phyloP scores from a whole-genome alignment of 1,140 invertebrate species.

The Nasonia vitripennis region DNA sequence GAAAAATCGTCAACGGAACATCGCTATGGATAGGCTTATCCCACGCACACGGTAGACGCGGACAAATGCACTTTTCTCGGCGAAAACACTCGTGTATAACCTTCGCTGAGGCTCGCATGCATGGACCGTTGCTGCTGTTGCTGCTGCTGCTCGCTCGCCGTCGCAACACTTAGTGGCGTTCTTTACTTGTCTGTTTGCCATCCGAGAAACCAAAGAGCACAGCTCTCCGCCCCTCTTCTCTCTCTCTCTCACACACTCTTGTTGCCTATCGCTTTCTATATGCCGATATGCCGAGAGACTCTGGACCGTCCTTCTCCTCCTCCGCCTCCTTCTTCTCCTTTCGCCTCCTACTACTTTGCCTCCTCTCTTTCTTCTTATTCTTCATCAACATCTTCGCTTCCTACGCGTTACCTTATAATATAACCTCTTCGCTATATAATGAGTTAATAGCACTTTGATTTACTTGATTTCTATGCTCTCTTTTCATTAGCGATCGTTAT shows the following conservation, averaged over 20 bases:
- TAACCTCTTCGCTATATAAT: neutral
- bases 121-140: neutral
- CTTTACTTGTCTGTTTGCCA: neutral
- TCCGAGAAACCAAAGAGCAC: neutral
- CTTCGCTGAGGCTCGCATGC: neutral
- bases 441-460: neutral
- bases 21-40: no score
- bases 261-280: constrained; percentile 30
- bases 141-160: constrained; percentile 57
- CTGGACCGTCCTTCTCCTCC: constrained; percentile 30
- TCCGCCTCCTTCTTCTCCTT: neutral
- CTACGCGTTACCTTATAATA: neutral
- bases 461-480: no score
- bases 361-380: constrained; percentile 8
- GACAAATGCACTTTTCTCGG: no score
- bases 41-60: no score
- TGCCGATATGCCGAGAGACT: neutral
- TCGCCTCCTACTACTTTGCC: neutral
- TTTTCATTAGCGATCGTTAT: no score
- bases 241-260: constrained; percentile 50
- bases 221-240: constrained; percentile 57
- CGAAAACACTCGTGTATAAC: no score
- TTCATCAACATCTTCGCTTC: constrained; percentile 10
- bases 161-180: constrained; percentile 68
- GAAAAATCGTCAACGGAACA: no score